These are phyloP conservation scores for Dryobotodes eremita DNA, from an alignment of 2,888 invertebrate genomes.

Conservation along the genomic window DNA sequence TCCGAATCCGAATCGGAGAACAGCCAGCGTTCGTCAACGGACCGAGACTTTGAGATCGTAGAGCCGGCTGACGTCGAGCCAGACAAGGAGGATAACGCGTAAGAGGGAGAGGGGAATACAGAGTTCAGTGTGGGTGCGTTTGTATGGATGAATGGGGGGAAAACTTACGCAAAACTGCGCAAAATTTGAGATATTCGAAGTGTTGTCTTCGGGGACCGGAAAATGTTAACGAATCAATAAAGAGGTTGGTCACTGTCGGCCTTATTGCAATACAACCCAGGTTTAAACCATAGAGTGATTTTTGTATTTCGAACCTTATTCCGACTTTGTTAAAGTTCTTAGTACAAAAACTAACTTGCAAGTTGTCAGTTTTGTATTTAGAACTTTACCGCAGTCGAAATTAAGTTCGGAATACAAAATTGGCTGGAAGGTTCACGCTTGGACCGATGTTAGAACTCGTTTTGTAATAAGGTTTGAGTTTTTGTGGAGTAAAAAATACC, in stretches of 20 bases:
- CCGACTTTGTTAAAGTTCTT: neutral
- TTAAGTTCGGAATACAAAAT: neutral
- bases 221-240: neutral
- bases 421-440: neutral
- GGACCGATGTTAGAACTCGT: neutral
- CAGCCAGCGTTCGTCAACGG: slow-evolving; percentile 95
- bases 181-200: neutral
- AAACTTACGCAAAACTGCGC: neutral
- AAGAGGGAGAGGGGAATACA: slow-evolving; percentile 30
- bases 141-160: slow-evolving; percentile 39
- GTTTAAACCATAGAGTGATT: neutral
- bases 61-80: slow-evolving; percentile 93
- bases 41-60: slow-evolving; percentile 97
- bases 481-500: neutral
- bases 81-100: slow-evolving; percentile 67
- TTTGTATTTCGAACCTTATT: neutral
- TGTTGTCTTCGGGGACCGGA: neutral
- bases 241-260: neutral
- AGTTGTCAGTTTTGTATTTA: neutral
- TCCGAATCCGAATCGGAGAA: slow-evolving; percentile 96
- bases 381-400: neutral
- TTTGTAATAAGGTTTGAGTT: neutral
- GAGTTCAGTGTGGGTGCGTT: slow-evolving; percentile 42
- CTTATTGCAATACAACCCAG: neutral
- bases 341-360: neutral